A percentile compares a stretch with the other conserved stretches of the same genome.
Evolutionary conservation across 2,113 vertebrate species (phyloP).

Genomic region (Blennius ocellaris): DNA sequence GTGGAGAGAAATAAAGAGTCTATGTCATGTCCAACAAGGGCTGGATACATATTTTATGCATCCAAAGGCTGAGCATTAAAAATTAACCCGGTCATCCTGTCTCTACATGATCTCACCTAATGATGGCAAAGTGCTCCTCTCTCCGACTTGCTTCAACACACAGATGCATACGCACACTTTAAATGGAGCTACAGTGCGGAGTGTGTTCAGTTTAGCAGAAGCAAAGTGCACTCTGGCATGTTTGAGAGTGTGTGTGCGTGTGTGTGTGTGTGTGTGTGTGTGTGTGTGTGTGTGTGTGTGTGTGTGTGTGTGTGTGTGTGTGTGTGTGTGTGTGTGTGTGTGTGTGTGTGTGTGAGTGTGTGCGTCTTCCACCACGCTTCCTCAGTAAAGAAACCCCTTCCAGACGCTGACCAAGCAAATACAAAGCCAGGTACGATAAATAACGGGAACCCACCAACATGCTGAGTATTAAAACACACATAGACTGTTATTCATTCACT

Average conservation of each 20-base stretch:
- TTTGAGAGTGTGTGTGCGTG: background rate
- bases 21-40: constrained; percentile 75
- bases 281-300: too few relatives aligned
- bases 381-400: constrained; percentile 11
- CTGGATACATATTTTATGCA: constrained; percentile 76
- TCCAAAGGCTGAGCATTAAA: constrained; percentile 76
- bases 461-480: constrained; percentile 30
- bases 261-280: too few relatives aligned
- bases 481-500: constrained; percentile 38
- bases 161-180: constrained; percentile 48
- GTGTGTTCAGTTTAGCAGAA: constrained; percentile 49
- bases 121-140: constrained; percentile 71
- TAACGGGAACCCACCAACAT: constrained; percentile 21
- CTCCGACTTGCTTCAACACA: constrained; percentile 42
- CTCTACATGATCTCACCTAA: constrained; percentile 77
- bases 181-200: constrained; percentile 12
- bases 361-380: constrained; percentile 6
- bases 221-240: constrained; percentile 63
- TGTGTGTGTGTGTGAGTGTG: constrained; percentile 3
- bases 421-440: background rate
- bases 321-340: constrained; percentile 3
- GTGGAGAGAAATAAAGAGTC: constrained; percentile 58
- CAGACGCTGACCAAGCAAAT: constrained; percentile 18
- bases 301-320: background rate
- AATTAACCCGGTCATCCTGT: constrained; percentile 69